These are phyloP conservation scores for Molossus alvarezi DNA, from an alignment of 2,797 vertebrate species.

Conservation along the genomic window DNA sequence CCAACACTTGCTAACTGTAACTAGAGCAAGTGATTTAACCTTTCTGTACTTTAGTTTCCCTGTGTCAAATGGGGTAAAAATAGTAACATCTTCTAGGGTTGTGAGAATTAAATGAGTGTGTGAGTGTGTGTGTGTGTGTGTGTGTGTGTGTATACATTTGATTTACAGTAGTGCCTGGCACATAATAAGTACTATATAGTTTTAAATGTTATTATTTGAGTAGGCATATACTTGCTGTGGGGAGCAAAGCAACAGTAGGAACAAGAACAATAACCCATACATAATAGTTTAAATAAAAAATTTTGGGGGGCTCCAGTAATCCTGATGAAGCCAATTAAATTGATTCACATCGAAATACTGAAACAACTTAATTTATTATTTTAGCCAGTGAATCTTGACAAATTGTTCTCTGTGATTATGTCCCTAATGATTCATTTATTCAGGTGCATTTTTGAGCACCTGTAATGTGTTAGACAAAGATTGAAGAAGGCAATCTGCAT, in stretches of 20 bases:
- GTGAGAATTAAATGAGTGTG: not conserved
- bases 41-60: conserved; percentile 1
- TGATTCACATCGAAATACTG: conserved; percentile 42
- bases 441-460: conserved; percentile 52
- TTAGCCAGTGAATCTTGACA: conserved; percentile 37
- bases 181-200: not conserved
- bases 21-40: not conserved
- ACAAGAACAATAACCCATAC: conserved; percentile 38
- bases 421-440: not conserved
- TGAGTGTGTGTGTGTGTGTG: no score
- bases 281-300: not conserved
- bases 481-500: not conserved
- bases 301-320: not conserved
- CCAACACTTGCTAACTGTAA: not conserved
- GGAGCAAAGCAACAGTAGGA: not conserved
- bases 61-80: conserved; percentile 12
- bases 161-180: not conserved
- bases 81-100: not conserved
- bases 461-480: conserved; percentile 40
- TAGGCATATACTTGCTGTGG: conserved; percentile 14
- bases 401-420: conserved; percentile 39
- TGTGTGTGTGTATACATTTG: not conserved
- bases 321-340: not conserved
- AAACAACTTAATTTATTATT: not conserved
- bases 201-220: not conserved